Evolutionary conservation across 1,140 invertebrate species (phyloP).

Genomic region (Drosophila ogumai): DNA sequence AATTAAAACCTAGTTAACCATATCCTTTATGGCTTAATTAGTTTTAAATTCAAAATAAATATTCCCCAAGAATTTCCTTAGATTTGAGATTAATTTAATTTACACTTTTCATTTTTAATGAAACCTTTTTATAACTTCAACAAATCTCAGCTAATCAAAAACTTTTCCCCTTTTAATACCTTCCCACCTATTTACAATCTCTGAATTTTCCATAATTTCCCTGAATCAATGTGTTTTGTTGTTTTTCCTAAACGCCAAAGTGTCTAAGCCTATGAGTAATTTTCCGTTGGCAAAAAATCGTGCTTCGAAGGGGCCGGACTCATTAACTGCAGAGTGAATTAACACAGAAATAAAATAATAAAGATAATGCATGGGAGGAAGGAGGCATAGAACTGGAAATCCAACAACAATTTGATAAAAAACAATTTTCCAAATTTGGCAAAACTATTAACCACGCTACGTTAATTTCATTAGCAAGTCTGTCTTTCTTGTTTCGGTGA

Average conservation of each 20-base stretch:
- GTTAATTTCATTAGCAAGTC: constrained; percentile 77
- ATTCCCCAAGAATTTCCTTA: not conserved
- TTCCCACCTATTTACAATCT: not conserved
- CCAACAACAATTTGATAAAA: constrained; percentile 43
- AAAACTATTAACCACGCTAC: constrained; percentile 81
- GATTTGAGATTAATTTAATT: not conserved
- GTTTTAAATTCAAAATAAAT: not conserved
- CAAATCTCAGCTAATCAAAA: constrained; percentile 25
- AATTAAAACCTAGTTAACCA: not conserved
- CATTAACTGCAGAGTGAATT: constrained; percentile 64
- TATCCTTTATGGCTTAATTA: not conserved
- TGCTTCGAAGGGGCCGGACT: constrained; percentile 45
- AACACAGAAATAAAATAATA: constrained; percentile 63
- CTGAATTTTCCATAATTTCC: constrained; percentile 32
- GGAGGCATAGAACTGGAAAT: constrained; percentile 24
- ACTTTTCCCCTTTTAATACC: constrained; percentile 29
- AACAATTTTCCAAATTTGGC: constrained; percentile 79
- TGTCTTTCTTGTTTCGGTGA: constrained; percentile 65
- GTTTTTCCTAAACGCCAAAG: constrained; percentile 8
- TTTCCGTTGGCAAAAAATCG: constrained; percentile 52
- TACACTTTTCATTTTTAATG: not conserved
- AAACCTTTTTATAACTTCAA: not conserved
- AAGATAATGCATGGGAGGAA: constrained; percentile 19
- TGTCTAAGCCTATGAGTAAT: constrained; percentile 33
- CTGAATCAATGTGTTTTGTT: not conserved